Evolutionary conservation across 2,797 vertebrate species (phyloP).

Genomic region (Erethizon dorsatum): DNA sequence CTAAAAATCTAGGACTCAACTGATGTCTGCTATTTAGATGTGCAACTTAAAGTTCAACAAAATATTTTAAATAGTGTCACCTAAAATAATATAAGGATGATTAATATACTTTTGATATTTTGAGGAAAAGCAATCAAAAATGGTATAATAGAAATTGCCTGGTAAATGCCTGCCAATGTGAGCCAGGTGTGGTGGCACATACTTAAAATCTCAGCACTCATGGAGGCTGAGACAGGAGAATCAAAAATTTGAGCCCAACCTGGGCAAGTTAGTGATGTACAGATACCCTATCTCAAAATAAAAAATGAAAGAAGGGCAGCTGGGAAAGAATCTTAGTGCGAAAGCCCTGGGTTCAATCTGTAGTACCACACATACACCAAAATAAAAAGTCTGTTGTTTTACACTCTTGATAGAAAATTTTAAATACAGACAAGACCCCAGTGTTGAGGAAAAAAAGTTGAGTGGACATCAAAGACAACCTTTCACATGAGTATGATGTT

Average conservation of each 20-base stretch:
- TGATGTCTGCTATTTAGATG: background rate
- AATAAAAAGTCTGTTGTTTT: background rate
- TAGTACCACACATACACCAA: background rate
- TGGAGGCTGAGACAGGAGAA: background rate
- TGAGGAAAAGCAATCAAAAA: constrained; percentile 40
- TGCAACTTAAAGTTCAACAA: constrained; percentile 56
- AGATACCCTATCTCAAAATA: background rate
- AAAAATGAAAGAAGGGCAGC: background rate
- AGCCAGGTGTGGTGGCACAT: background rate
- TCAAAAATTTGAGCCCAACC: background rate
- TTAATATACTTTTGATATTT: constrained; percentile 20
- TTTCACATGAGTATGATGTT: background rate
- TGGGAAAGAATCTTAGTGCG: background rate
- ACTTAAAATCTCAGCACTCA: background rate
- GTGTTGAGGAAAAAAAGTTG: background rate
- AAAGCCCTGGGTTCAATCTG: background rate
- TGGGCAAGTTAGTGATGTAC: background rate
- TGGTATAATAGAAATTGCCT: background rate
- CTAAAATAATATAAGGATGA: constrained; percentile 13
- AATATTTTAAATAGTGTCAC: background rate
- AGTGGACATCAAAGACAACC: background rate
- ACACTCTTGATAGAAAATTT: background rate
- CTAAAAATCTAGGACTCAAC: background rate
- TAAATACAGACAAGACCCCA: background rate
- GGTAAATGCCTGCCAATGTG: background rate